These are phyloP conservation scores for Lamellibrachia luymesi DNA, from an alignment of 1,140 invertebrate genomes.

Conservation along the genomic window DNA sequence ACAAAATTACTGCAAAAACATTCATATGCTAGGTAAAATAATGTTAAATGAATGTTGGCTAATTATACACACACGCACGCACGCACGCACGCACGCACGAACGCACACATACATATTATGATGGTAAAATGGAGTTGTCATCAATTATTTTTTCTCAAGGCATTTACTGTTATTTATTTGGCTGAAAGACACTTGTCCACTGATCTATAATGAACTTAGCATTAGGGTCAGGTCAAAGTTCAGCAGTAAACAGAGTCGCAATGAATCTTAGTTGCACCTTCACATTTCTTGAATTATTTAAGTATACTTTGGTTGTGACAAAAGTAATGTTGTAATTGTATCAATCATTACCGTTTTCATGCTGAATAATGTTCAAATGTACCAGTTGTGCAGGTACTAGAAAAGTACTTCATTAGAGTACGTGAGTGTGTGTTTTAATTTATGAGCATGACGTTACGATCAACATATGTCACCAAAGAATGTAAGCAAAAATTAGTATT, in stretches of 20 bases:
- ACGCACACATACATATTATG: too few relatives aligned
- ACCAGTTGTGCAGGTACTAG: background rate
- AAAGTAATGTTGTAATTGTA: background rate
- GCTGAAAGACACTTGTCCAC: background rate
- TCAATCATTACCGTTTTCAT: too few relatives aligned
- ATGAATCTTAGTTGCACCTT: conserved; percentile 26
- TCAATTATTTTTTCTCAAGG: background rate
- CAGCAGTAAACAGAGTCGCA: conserved; percentile 10
- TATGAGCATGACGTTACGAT: background rate
- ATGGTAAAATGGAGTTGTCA: background rate
- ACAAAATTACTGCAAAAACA: background rate
- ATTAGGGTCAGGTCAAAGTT: background rate
- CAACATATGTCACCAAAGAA: background rate
- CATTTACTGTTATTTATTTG: background rate
- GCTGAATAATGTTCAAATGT: too few relatives aligned
- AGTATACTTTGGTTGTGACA: background rate
- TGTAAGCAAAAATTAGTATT: background rate
- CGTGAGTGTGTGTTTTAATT: background rate
- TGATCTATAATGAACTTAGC: background rate
- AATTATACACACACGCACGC: background rate
- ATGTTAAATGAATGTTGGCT: background rate
- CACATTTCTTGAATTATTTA: background rate
- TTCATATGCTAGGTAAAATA: background rate
- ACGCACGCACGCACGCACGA: too few relatives aligned
- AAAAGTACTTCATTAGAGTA: background rate